phyloP scores from a whole-genome alignment of 2,888 invertebrate species.

The Drosophila neotestacea region DNA sequence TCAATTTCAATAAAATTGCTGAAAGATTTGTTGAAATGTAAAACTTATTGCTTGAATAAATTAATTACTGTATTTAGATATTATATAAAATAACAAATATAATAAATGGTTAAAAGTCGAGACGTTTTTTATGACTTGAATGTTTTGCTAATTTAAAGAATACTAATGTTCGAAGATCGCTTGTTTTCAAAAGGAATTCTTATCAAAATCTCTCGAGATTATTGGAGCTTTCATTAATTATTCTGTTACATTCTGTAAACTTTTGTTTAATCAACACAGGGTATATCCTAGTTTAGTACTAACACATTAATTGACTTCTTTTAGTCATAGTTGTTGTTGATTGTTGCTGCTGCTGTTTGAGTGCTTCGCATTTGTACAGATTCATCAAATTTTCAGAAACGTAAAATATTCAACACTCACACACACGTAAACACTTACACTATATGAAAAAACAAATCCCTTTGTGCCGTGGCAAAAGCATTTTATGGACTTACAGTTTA shows the following conservation, averaged over 20 bases:
- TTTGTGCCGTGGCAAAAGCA: slow-evolving; percentile 76
- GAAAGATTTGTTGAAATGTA: no score
- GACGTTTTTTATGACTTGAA: no score
- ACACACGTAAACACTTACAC: neutral
- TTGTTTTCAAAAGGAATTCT: no score
- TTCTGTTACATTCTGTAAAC: neutral
- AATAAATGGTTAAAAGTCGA: no score
- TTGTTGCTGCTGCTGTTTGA: slow-evolving; percentile 41
- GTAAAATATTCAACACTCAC: slow-evolving; percentile 69
- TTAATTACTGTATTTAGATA: no score
- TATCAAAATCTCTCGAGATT: no score
- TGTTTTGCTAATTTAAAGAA: no score
- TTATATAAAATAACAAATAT: no score
- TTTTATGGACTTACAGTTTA: slow-evolving; percentile 79
- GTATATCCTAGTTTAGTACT: slow-evolving; percentile 15
- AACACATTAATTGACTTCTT: slow-evolving; percentile 19
- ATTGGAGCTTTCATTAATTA: no score
- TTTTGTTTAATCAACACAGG: slow-evolving; percentile 10
- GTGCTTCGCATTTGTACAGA: slow-evolving; percentile 78
- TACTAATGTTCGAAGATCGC: no score
- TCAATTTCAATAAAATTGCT: no score
- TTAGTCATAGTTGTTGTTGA: slow-evolving; percentile 42
- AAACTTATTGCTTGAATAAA: no score
- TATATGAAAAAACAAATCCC: slow-evolving; percentile 55
- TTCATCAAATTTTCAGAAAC: slow-evolving; percentile 81